Evolutionary conservation across 2,888 invertebrate genomes (phyloP), one percentile per base, ranked within the genome.

Genomic region (Epiblema foenella): DNA sequence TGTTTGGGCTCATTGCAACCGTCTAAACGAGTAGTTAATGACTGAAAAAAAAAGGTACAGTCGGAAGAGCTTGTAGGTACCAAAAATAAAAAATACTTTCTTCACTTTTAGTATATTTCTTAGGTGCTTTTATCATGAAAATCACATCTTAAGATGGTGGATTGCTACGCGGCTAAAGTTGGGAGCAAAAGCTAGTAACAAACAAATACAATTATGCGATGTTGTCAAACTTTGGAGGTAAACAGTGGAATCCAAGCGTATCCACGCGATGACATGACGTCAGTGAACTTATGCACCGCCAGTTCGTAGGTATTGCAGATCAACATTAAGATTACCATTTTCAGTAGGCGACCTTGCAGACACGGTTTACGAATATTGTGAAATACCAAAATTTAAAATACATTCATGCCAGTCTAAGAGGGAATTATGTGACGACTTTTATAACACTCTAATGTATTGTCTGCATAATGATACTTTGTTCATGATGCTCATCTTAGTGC

Each of bases 241-340:
- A 62, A 63, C 54, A 56, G 54, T 56, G 65, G 59, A 65, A 70
- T 66, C 42, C 60, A 54, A 66, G 54, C 56, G 72, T 74, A 74
- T 77, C 73, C 64, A 66, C 73, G 73, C 74, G 78, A 83, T 87
- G 85, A 85, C 84, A 84, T 80, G 81, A 80, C 74, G 79, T 83
- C 79, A 79, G 78, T 76, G 77, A 84, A 85, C 81, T 82, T 79
- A 83, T 81, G 81, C 79, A 77, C 75, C 81, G 81, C 84, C 81
- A 83, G 81, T 81, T 81, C 76, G 80, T n/a, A n/a, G n/a, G n/a
- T 79, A 71, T 29, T 51, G 49, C 66, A 51, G 71, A 71, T 71
- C 91, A 89, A 87, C 85, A 91, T 92, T 89, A 92, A 93, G 93
- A 93, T 93, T 89, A 85, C 90, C 87, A 86, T 89, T 90, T 91